Conservation (phyloP, 2,888 invertebrate species). For the Caenorhabditis afra region DNA sequence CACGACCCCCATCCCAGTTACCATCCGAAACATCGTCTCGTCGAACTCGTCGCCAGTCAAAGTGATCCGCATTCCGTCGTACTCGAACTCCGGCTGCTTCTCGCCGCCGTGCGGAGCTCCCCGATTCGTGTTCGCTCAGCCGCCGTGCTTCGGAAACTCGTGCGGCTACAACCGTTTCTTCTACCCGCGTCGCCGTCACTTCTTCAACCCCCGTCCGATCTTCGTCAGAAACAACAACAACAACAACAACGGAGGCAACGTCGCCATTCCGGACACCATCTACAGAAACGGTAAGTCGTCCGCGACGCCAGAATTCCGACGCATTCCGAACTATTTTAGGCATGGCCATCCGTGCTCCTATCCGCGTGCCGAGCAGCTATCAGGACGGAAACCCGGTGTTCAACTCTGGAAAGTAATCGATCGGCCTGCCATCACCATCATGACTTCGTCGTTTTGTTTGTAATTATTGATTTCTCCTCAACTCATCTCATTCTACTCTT, state of each 20-base stretch:
- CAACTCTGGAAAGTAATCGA: constrained; percentile 38
- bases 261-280: constrained; percentile 52
- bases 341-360: constrained; percentile 38
- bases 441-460: constrained; percentile 41
- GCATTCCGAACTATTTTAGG: constrained; percentile 4
- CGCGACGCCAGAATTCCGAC: background rate
- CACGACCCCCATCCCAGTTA: constrained; percentile 45
- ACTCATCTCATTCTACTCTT: constrained; percentile 29
- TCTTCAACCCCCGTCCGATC: constrained; percentile 42
- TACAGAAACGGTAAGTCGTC: constrained; percentile 32
- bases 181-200: constrained; percentile 47
- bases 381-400: constrained; percentile 58
- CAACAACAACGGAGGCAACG: constrained; percentile 15
- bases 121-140: constrained; percentile 48
- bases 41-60: constrained; percentile 37
- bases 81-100: constrained; percentile 46
- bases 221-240: constrained; percentile 43
- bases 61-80: constrained; percentile 52
- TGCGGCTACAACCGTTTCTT: constrained; percentile 41
- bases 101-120: constrained; percentile 46
- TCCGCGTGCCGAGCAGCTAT: constrained; percentile 54
- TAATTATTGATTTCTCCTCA: constrained; percentile 43
- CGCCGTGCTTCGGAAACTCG: constrained; percentile 48
- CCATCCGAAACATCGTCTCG: constrained; percentile 21
- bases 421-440: background rate